A percentile compares a stretch with the other conserved stretches of the same genome.
Evolutionary conservation across 2,888 invertebrate species (phyloP).

Genomic region (Rhogogaster chlorosoma): DNA sequence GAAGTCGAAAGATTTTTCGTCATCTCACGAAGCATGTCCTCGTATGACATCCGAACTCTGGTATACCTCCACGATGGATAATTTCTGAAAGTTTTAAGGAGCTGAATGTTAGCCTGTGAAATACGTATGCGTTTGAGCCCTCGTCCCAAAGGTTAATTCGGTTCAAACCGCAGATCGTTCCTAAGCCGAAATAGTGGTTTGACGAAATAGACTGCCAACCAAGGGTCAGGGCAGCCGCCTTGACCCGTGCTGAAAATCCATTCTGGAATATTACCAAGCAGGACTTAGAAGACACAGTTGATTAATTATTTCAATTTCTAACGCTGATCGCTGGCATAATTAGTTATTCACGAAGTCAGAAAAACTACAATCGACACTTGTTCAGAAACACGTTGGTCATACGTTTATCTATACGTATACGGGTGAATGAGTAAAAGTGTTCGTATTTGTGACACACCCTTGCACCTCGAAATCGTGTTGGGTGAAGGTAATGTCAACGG

Average conservation of each 20-base stretch:
- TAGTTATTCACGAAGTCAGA: not conserved
- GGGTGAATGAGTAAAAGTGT: too few relatives aligned
- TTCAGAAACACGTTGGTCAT: not conserved
- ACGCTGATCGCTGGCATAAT: not conserved
- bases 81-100: not conserved
- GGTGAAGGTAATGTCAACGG: conserved; percentile 65
- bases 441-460: not conserved
- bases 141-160: conserved; percentile 36
- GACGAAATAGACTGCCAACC: conserved; percentile 11
- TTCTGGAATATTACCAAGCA: not conserved
- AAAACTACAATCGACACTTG: not conserved
- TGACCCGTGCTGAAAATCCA: conserved; percentile 25
- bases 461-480: not conserved
- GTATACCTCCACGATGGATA: not conserved
- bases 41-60: not conserved
- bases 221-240: conserved; percentile 22
- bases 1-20: not conserved
- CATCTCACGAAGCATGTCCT: not conserved
- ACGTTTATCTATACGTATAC: not conserved
- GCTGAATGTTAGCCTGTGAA: not conserved
- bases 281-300: not conserved
- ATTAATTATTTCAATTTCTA: conserved; percentile 15
- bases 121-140: conserved; percentile 27
- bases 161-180: conserved; percentile 13
- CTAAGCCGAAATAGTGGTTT: conserved; percentile 14